Base-by-base conservation (phyloP, 2,113 vertebrate genomes). In the Callipepla squamata region DNA sequence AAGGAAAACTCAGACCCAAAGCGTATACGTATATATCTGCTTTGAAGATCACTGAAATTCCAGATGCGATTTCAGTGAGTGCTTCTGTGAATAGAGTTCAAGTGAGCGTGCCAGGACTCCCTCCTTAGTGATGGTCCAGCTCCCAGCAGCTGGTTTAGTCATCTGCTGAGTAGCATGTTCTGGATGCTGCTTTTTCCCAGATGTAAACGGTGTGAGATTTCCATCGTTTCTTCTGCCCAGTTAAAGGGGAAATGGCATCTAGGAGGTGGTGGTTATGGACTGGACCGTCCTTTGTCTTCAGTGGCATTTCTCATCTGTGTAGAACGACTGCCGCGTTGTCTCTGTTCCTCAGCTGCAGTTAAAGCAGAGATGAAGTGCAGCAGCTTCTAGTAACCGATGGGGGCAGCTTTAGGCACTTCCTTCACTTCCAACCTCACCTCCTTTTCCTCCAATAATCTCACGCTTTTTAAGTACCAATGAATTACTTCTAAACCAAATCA, bases 1-100 rank as follows among this genome's bases (percentile, higher is more conserved):
- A 53, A 53, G 16, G 14, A 53, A 53, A 53, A 28, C 51, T 53
- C 26, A 28, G 28, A 28, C 51, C 26, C 8, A 53, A 28, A 28
- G 51, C 51, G 16, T 17, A 28, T 28, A 53, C 26, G 28, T 53
- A 28, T 28, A 16, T 51, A 26, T 9, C 4, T 57, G 91, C 89
- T 73, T 83, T 48, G 75, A 55, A 86, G 65, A 87, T 76, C 74
- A 91, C 77, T 94, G 91, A 80, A 85, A 89, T 80, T 80, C 57
- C 51, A 83, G 47, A 13, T 75, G 20, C 6, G 22, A 68, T 72
- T 90, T 85, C 63, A 63, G 72, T 48, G 65, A 89, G 63, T 25
- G 51, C 42, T 59, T 80, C 57, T 51, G 55, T 78, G 68, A 85
- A 78, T 87, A 75, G 85, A 83, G 32, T 48, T 77, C 51, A 82